phyloP scores from a whole-genome alignment of 2,113 vertebrate species.

The Syrrhaptes paradoxus region DNA sequence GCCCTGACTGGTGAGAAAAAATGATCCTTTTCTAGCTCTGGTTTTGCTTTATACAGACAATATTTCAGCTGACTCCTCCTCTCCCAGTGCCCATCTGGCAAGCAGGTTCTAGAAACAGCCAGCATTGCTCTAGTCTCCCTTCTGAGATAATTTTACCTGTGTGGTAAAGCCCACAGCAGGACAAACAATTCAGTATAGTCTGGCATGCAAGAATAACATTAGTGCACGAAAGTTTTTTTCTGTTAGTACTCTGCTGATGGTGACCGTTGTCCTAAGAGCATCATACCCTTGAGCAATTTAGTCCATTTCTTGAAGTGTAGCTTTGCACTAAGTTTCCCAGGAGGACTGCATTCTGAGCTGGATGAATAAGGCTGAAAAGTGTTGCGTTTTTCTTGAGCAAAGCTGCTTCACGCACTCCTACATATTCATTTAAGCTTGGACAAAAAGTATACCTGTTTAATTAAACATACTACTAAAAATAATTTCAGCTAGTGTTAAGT shows the following conservation, averaged over 20 bases:
- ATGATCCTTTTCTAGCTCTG: background rate
- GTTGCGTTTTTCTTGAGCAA: constrained; percentile 73
- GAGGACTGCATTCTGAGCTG: constrained; percentile 78
- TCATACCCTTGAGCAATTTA: constrained; percentile 80
- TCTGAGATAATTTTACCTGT: background rate
- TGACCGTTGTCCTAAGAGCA: constrained; percentile 78
- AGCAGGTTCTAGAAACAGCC: background rate
- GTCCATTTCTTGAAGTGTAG: constrained; percentile 79
- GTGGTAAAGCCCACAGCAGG: background rate
- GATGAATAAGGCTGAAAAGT: constrained; percentile 79
- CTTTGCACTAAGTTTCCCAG: constrained; percentile 72
- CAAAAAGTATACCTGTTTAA: background rate
- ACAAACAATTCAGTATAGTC: background rate
- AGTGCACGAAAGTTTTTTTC: background rate
- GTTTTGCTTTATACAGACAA: background rate
- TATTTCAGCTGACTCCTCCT: background rate
- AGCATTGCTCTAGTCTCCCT: background rate
- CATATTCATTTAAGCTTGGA: constrained; percentile 54
- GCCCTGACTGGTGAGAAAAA: background rate
- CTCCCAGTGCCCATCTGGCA: background rate
- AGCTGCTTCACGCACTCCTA: constrained; percentile 60
- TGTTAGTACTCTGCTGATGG: constrained; percentile 74
- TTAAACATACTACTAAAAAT: background rate
- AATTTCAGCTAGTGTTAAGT: background rate
- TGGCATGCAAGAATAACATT: background rate